These are phyloP conservation scores for Sebastes itinus DNA, from an alignment of 2,797 vertebrate species.

Conservation along the genomic window DNA sequence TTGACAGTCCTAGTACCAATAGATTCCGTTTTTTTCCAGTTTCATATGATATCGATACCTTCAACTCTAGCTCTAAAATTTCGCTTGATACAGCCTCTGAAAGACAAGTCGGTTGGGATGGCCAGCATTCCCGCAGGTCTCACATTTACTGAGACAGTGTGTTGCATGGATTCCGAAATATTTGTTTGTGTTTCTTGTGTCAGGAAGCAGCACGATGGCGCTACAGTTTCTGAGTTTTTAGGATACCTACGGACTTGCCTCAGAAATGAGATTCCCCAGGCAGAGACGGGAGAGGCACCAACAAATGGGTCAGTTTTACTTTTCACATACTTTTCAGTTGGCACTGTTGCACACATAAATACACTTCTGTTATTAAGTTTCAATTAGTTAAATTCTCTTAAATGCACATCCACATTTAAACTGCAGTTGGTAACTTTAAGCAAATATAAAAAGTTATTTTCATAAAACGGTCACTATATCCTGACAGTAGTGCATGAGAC, in stretches of 20 bases:
- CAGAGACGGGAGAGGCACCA: background rate
- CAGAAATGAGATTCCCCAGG: background rate
- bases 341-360: background rate
- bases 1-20: no score
- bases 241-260: background rate
- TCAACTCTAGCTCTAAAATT: rapidly evolving
- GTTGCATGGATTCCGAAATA: background rate
- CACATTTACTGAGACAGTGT: background rate
- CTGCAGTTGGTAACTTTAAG: no score
- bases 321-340: background rate
- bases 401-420: background rate
- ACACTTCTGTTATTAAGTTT: background rate
- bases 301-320: background rate
- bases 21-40: no score
- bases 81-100: no score
- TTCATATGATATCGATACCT: rapidly evolving
- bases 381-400: background rate
- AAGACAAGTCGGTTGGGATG: no score
- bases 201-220: background rate
- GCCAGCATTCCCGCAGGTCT: background rate
- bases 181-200: background rate
- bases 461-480: no score
- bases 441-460: no score
- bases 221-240: background rate
- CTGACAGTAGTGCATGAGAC: no score